phyloP scores from a whole-genome alignment of 2,888 invertebrate species.

The Amiota minor region DNA sequence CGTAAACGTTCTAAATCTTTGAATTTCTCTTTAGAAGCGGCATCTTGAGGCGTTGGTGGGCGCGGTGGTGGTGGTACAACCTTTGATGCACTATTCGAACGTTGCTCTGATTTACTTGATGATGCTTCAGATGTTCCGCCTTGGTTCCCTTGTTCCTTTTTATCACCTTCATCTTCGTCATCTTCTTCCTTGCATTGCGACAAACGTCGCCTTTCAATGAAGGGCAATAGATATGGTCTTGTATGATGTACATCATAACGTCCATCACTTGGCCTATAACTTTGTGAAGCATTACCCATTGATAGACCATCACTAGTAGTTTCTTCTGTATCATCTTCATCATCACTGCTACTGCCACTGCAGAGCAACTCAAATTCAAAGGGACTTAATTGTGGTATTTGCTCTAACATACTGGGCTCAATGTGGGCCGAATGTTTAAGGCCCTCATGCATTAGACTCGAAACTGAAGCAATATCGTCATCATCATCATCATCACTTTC shows the following conservation, averaged over 20 bases:
- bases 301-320: slow-evolving; percentile 41
- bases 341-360: slow-evolving; percentile 62
- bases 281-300: slow-evolving; percentile 52
- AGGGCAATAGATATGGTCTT: slow-evolving; percentile 74
- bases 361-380: slow-evolving; percentile 68
- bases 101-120: slow-evolving; percentile 38
- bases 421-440: slow-evolving; percentile 54
- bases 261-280: slow-evolving; percentile 52
- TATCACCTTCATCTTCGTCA: slow-evolving; percentile 78
- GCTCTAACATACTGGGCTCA: slow-evolving; percentile 44
- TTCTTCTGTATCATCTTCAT: slow-evolving; percentile 51
- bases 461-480: slow-evolving; percentile 47
- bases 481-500: slow-evolving; percentile 58
- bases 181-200: slow-evolving; percentile 90
- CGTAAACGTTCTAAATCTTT: slow-evolving; percentile 68
- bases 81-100: slow-evolving; percentile 15
- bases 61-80: slow-evolving; percentile 60
- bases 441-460: slow-evolving; percentile 46
- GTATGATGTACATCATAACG: slow-evolving; percentile 60
- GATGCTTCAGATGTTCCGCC: slow-evolving; percentile 30
- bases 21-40: slow-evolving; percentile 67
- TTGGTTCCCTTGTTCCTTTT: slow-evolving; percentile 48
- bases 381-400: slow-evolving; percentile 57
- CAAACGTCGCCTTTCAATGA: slow-evolving; percentile 79
- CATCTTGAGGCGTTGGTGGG: slow-evolving; percentile 64